Conservation (phyloP, 2,888 invertebrate genomes). For the Steinernema carpocapsae region DNA sequence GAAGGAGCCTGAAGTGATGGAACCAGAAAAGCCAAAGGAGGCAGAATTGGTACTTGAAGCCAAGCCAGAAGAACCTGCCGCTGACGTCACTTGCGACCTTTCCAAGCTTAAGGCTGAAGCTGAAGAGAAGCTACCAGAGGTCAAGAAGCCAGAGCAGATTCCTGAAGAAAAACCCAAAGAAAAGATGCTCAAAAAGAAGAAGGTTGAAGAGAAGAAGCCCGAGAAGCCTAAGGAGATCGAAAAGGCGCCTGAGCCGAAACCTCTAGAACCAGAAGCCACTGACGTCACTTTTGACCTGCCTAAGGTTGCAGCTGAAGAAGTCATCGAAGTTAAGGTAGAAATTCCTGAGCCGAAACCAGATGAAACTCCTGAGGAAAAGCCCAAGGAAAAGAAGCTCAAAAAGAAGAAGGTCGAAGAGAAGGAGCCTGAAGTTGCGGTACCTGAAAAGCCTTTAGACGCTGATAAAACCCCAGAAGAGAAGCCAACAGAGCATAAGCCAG, state of each 20-base stretch:
- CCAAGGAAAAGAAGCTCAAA: constrained; percentile 9
- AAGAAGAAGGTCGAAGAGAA: constrained; percentile 11
- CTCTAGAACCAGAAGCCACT: too few species aligned
- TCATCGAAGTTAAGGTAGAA: constrained; percentile 33
- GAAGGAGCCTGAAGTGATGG: constrained; percentile 25
- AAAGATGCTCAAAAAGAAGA: constrained; percentile 37
- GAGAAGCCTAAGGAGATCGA: constrained; percentile 28
- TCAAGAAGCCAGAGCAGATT: not conserved
- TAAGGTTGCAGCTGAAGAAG: too few species aligned
- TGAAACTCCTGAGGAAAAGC: constrained; percentile 36
- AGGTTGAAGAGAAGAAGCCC: constrained; percentile 25
- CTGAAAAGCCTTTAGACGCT: too few species aligned
- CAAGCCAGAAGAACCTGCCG: constrained; percentile 13
- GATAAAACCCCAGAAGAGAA: constrained; percentile 36
- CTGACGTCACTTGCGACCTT: constrained; percentile 36
- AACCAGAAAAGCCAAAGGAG: constrained; percentile 31
- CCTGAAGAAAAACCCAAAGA: not conserved
- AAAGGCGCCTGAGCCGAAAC: constrained; percentile 33
- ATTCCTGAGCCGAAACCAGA: not conserved
- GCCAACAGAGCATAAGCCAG: not conserved
- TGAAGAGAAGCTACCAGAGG: constrained; percentile 32
- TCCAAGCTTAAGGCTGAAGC: constrained; percentile 34
- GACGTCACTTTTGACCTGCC: too few species aligned
- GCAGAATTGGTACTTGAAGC: constrained; percentile 14
- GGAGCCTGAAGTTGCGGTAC: too few species aligned